phyloP scores from a whole-genome alignment of 2,888 invertebrate species.

The Balanococcus diminutus region DNA sequence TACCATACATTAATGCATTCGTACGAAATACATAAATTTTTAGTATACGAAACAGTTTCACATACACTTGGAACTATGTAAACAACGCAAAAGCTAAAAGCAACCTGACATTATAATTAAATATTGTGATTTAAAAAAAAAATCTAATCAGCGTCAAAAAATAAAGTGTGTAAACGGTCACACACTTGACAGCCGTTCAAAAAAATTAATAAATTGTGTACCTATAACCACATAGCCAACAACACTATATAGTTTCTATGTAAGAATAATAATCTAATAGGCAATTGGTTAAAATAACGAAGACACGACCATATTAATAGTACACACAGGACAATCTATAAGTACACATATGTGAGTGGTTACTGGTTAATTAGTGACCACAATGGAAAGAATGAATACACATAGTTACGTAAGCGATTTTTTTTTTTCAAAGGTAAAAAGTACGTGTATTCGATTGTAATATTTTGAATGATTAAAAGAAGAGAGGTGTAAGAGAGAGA shows the following conservation, averaged over 20 bases:
- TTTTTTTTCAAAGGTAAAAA: not conserved
- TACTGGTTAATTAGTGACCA: not conserved
- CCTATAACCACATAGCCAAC: not conserved
- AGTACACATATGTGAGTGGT: not conserved
- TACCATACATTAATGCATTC: not conserved
- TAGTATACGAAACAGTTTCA: not conserved
- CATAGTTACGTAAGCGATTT: not conserved
- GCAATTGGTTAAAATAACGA: not conserved
- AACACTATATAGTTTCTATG: not conserved
- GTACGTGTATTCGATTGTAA: not conserved
- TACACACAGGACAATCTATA: not conserved
- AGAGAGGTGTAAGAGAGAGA: not conserved
- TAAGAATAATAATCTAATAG: not conserved
- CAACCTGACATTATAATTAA: not conserved
- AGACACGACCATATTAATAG: not conserved
- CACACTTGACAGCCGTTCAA: not conserved
- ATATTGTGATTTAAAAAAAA: not conserved
- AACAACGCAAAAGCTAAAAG: not conserved
- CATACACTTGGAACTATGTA: too few species aligned
- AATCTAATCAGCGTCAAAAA: constrained; percentile 3
- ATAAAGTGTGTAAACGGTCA: not conserved
- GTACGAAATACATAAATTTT: not conserved
- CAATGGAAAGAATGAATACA: not conserved
- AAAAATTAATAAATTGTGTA: not conserved
- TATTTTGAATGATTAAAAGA: not conserved